These are phyloP conservation scores for Mus caroli DNA, from an alignment of 2,797 vertebrate genomes.

Conservation along the genomic window DNA sequence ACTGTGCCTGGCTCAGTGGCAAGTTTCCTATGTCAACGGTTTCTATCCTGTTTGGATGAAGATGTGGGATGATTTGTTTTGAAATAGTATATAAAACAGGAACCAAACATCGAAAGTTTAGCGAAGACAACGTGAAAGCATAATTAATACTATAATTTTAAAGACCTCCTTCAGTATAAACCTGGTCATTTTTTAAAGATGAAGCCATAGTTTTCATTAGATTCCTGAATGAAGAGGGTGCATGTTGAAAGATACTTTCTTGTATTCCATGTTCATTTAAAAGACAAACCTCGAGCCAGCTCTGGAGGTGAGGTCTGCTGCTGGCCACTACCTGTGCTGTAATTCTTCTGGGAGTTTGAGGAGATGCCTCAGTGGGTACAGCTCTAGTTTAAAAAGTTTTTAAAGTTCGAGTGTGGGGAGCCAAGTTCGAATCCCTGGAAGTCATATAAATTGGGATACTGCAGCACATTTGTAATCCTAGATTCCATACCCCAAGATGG, in stretches of 20 bases:
- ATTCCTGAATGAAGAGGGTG: not conserved
- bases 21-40: not conserved
- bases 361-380: not conserved
- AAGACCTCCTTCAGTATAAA: not conserved
- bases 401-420: not conserved
- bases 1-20: not conserved
- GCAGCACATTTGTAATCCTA: not conserved
- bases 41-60: not conserved
- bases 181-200: not conserved
- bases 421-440: not conserved
- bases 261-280: not conserved
- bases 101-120: constrained; percentile 8
- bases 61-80: not conserved
- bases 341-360: not conserved
- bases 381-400: too few relatives aligned
- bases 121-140: not conserved
- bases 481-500: not conserved
- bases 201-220: not conserved
- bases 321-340: not conserved
- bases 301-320: not conserved
- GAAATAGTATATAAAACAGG: constrained; percentile 33
- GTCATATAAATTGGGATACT: not conserved
- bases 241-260: not conserved
- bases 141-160: constrained; percentile 8
- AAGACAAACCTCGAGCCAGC: not conserved